phyloP scores from a whole-genome alignment of 2,888 invertebrate species.

The Liodrosophila aerea region DNA sequence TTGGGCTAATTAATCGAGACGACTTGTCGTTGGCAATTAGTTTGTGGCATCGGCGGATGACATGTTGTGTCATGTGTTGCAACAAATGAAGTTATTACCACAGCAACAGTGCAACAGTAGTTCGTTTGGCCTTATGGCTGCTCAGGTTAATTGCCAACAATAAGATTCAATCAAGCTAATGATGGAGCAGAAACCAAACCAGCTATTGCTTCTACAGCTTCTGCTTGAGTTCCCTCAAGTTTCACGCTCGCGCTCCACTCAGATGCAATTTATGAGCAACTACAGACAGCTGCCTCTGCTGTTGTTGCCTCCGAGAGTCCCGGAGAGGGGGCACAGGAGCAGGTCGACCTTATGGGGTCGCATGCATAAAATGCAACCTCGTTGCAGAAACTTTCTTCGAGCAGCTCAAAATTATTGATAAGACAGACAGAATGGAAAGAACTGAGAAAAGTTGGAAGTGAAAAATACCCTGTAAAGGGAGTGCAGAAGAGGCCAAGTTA shows the following conservation, averaged over 20 bases:
- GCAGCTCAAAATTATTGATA: conserved; percentile 50
- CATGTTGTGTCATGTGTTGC: conserved; percentile 68
- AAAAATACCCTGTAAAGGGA: neutral
- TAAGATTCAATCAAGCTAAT: conserved; percentile 78
- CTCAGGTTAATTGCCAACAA: conserved; percentile 75
- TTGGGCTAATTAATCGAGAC: conserved; percentile 69
- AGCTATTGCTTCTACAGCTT: too few species aligned
- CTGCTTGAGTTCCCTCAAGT: conserved; percentile 15
- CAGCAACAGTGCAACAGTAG: too few species aligned
- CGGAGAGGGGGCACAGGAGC: neutral
- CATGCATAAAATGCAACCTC: conserved; percentile 65
- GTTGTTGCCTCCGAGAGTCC: too few species aligned
- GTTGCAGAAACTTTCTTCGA: conserved; percentile 49
- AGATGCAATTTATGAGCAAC: conserved; percentile 65
- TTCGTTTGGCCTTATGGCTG: conserved; percentile 54
- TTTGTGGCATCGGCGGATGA: conserved; percentile 60
- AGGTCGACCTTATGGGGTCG: conserved; percentile 63
- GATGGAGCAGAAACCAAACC: conserved; percentile 56
- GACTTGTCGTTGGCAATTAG: conserved; percentile 71
- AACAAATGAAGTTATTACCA: conserved; percentile 67
- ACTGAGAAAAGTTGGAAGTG: neutral
- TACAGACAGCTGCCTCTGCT: conserved; percentile 13
- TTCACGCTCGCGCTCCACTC: conserved; percentile 28
- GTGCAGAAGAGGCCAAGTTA: neutral
- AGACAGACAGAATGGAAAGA: conserved; percentile 4